These are phyloP conservation scores for Drosophila suboccidentalis DNA, from an alignment of 2,888 invertebrate genomes.

Conservation along the genomic window DNA sequence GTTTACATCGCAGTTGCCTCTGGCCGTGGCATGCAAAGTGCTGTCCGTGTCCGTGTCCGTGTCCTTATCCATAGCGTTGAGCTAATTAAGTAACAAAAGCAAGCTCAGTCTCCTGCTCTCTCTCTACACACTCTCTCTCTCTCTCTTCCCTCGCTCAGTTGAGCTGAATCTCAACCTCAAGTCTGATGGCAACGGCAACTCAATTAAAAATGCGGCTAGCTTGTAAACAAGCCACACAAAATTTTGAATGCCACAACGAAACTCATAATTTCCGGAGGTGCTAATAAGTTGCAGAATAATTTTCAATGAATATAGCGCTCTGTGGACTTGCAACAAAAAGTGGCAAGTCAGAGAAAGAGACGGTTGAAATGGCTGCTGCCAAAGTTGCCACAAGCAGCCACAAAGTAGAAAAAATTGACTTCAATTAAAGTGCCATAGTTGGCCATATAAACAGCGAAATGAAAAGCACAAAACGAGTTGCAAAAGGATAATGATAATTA, in stretches of 20 bases:
- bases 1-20: slow-evolving; percentile 25
- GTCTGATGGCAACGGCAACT: slow-evolving; percentile 48
- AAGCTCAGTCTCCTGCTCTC: slow-evolving; percentile 18
- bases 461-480: slow-evolving; percentile 73
- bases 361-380: not conserved
- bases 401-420: slow-evolving; percentile 75
- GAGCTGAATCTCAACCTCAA: slow-evolving; percentile 10
- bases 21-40: slow-evolving; percentile 32
- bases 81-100: slow-evolving; percentile 73
- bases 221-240: slow-evolving; percentile 68
- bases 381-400: slow-evolving; percentile 42
- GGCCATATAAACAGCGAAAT: slow-evolving; percentile 73
- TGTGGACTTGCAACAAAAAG: slow-evolving; percentile 45
- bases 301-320: slow-evolving; percentile 65
- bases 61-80: slow-evolving; percentile 45
- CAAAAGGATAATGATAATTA: slow-evolving; percentile 76
- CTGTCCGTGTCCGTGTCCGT: slow-evolving; percentile 41
- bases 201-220: slow-evolving; percentile 67
- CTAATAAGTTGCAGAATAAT: slow-evolving; percentile 80
- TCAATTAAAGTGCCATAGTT: slow-evolving; percentile 79
- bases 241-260: slow-evolving; percentile 57
- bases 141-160: slow-evolving; percentile 13
- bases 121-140: slow-evolving; percentile 5
- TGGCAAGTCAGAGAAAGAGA: slow-evolving; percentile 3
- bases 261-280: slow-evolving; percentile 80